Percentiles rank a stretch among this genome's conserved stretches.
phyloP scores from a whole-genome alignment of 2,888 invertebrate genomes.

The Drosophila lacicola region DNA sequence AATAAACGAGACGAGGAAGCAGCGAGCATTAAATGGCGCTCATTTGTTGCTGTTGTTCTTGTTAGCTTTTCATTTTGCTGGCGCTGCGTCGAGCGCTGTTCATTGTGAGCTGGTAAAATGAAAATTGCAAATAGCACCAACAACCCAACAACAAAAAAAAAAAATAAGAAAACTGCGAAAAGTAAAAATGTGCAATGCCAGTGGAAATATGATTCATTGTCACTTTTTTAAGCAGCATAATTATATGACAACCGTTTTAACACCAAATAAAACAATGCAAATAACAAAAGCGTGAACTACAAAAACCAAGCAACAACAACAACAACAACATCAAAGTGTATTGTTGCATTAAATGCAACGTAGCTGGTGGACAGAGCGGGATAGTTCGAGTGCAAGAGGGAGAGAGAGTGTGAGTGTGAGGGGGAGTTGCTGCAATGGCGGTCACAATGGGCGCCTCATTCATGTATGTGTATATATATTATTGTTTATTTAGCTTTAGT shows the following conservation, averaged over 20 bases:
- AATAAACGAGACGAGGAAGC: slow-evolving; percentile 66
- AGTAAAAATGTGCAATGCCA: slow-evolving; percentile 74
- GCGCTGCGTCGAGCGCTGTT: slow-evolving; percentile 36
- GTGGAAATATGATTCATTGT: slow-evolving; percentile 81
- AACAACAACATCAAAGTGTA: slow-evolving; percentile 4
- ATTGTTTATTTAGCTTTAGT: slow-evolving; percentile 70
- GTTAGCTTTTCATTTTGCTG: slow-evolving; percentile 55
- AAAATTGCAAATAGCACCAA: slow-evolving; percentile 40
- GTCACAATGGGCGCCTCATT: slow-evolving; percentile 52
- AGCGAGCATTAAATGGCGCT: slow-evolving; percentile 72
- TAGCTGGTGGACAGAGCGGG: slow-evolving; percentile 17
- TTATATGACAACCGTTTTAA: slow-evolving; percentile 74
- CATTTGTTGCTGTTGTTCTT: slow-evolving; percentile 28
- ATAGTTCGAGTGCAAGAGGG: not conserved
- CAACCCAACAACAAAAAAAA: too few relatives aligned
- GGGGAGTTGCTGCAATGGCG: slow-evolving; percentile 61
- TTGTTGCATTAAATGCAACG: slow-evolving; percentile 48
- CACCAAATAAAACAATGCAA: slow-evolving; percentile 71
- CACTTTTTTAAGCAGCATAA: slow-evolving; percentile 54
- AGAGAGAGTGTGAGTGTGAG: slow-evolving; percentile 30
- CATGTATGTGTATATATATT: slow-evolving; percentile 23
- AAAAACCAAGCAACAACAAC: slow-evolving; percentile 41
- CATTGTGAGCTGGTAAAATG: slow-evolving; percentile 58
- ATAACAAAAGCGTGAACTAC: slow-evolving; percentile 65
- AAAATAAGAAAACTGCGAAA: slow-evolving; percentile 50